These are phyloP conservation scores for Tipula lateralis DNA, from an alignment of 2,888 invertebrate genomes.

Conservation along the genomic window DNA sequence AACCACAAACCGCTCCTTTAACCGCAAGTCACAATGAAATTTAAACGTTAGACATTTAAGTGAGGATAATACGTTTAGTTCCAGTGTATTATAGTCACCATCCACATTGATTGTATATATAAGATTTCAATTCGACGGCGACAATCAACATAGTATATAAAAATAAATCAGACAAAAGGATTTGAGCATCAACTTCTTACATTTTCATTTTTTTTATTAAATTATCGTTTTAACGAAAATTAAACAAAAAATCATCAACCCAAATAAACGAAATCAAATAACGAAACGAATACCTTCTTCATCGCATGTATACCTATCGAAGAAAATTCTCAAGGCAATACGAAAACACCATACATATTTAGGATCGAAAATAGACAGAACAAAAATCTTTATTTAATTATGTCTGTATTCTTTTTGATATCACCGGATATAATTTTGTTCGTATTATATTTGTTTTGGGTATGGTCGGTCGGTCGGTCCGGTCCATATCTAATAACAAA, in stretches of 20 bases:
- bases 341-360: not conserved
- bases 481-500: not conserved
- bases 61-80: too few relatives aligned
- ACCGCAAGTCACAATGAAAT: too few relatives aligned
- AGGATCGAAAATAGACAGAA: not conserved
- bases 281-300: not conserved
- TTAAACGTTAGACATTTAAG: too few relatives aligned
- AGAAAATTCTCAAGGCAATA: not conserved
- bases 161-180: not conserved
- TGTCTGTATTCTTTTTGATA: not conserved
- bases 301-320: not conserved
- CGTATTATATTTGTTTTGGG: not conserved
- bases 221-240: not conserved
- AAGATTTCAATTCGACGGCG: not conserved
- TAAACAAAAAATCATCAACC: not conserved
- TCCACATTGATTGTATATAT: too few relatives aligned
- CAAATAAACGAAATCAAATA: not conserved
- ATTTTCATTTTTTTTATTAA: not conserved
- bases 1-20: too few relatives aligned
- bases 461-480: not conserved
- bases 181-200: not conserved
- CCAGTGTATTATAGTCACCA: too few relatives aligned
- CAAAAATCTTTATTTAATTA: not conserved
- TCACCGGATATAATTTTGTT: not conserved
- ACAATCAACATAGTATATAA: not conserved